Conservation (phyloP, 2,797 vertebrate genomes). For the Florisuga fusca region DNA sequence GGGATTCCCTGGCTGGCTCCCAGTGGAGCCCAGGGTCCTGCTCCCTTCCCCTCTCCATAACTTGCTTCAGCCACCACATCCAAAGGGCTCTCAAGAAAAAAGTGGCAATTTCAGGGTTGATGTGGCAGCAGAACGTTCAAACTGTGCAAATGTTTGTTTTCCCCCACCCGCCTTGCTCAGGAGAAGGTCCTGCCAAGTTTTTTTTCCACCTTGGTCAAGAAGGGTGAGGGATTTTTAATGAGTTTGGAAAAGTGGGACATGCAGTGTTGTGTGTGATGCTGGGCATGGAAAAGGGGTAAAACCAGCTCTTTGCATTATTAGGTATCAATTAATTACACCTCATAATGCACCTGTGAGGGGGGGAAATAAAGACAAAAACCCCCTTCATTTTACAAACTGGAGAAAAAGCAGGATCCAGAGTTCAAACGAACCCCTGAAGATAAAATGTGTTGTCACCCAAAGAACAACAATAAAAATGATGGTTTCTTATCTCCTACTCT, state of each 20-base stretch:
- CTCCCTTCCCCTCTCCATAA: neutral
- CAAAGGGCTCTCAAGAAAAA: neutral
- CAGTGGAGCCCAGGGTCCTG: neutral
- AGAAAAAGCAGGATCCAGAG: neutral
- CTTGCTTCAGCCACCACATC: rapidly evolving
- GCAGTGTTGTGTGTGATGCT: neutral
- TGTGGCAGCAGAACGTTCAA: neutral
- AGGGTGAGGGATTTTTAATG: neutral
- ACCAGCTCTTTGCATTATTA: neutral
- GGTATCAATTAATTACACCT: neutral
- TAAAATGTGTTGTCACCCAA: neutral
- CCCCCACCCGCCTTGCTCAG: neutral
- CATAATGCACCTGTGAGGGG: neutral
- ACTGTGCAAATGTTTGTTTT: constrained; percentile 10
- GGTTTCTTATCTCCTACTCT: neutral
- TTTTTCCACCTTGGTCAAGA: neutral
- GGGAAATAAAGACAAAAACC: neutral
- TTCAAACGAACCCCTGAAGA: neutral
- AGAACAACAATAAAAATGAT: neutral
- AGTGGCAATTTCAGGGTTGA: neutral
- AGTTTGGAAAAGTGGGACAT: neutral
- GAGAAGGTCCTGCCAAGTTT: neutral
- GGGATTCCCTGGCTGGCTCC: neutral
- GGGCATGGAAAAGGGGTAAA: neutral
- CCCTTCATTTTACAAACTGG: neutral